These are phyloP conservation scores for Sepioteuthis lessoniana DNA, from an alignment of 2,888 invertebrate genomes.

Conservation along the genomic window DNA sequence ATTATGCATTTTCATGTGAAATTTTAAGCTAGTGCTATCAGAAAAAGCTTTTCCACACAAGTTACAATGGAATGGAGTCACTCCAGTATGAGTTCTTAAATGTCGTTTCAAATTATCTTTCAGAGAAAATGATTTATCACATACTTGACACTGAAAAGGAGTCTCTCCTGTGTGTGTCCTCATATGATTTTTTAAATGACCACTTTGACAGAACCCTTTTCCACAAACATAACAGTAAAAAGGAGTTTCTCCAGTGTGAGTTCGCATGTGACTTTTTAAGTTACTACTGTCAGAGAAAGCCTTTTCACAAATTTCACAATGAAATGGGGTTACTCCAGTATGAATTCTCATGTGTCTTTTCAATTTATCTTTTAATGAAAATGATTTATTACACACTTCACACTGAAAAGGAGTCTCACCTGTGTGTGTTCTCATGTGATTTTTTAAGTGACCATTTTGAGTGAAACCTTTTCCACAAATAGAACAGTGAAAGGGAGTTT, in stretches of 20 bases:
- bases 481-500: neutral
- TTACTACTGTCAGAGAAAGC: too few relatives aligned
- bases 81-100: constrained; percentile 36
- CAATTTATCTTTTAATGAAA: neutral
- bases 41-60: too few relatives aligned
- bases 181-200: constrained; percentile 14
- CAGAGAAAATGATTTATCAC: constrained; percentile 8
- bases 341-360: constrained; percentile 34
- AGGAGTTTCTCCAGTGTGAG: too few relatives aligned
- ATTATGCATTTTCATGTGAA: too few relatives aligned
- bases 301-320: too few relatives aligned
- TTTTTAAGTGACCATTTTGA: constrained; percentile 24
- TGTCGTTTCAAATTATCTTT: neutral
- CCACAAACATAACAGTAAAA: too few relatives aligned
- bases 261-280: too few relatives aligned
- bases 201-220: too few relatives aligned
- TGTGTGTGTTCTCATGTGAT: neutral
- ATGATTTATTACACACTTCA: neutral
- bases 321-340: neutral
- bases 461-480: neutral
- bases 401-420: neutral
- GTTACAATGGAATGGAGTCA: neutral
- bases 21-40: too few relatives aligned
- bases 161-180: neutral
- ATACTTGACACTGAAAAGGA: neutral